Evolutionary conservation across 2,113 vertebrate genomes (phyloP), one percentile per base, ranked within the genome.

Genomic region (Callipepla squamata): DNA sequence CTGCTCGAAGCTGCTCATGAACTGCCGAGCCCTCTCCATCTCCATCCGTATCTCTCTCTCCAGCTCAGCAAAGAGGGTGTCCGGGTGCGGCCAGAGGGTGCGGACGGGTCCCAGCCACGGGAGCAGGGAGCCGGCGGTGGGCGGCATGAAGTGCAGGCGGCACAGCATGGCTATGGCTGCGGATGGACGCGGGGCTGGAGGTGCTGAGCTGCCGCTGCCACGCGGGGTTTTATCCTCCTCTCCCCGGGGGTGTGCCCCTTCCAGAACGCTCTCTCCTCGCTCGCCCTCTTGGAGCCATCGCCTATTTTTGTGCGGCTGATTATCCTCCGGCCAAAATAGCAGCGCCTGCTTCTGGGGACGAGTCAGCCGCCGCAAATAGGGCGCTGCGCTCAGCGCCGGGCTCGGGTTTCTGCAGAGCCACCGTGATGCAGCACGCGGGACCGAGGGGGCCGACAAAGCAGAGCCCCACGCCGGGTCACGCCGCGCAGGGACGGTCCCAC

Each of bases 261-360:
- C 95, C 93, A 94, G 97, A 97, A 91, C 1, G 15, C 87, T 95
- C 94, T 93, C 51, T 94, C 81, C 82, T 90, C 78, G 89, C 89
- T 68, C 76, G 80, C 75, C 38, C 74, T 93, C 87, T 78, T 16
- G 53, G 62, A 87, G 91, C 94, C 92, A 79, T 94, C 63, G 25
- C 93, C 96, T 96, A 96, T 96, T 96, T 96, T 96, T 94, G 93
- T 80, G 72, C 76, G 34, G 88, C 79, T 96, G 96, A 96, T 95
- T 87, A 94, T 87, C 82, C 5, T 1, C 34, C 87, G 23, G 93
- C 93, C 79, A 19, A 95, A 96, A 96, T 96, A 95, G 94, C 90
- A 87, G 94, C 21, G 85, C 92, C 89, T 92, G 93, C 72, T 85
- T 82, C 59, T 66, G 68, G 72, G 79, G 82, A 6, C 85, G 32